Evolutionary conservation across 2,113 vertebrate genomes (phyloP), one percentile per base, ranked within the genome.

Genomic region (human): DNA sequence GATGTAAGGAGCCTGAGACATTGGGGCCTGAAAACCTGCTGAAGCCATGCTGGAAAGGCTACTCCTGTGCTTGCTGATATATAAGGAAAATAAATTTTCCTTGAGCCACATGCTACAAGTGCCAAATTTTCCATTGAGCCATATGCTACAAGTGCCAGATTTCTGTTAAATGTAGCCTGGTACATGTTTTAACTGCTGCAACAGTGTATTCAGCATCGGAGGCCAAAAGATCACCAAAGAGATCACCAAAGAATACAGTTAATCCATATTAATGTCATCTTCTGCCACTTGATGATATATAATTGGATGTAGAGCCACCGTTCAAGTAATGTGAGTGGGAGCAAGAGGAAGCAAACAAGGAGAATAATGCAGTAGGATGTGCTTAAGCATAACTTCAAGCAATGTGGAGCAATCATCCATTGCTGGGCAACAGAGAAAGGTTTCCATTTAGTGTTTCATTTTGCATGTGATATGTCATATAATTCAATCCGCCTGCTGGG

Each of bases 401-500:
- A 87, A 61, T 20, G 23, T 32, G 22, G 25, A 76, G 7, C 45
- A 40, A 90, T 78, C 48, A 66, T 6, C 82, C 82, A 89, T 66
- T 80, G 89, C 93, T 90, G 85, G 59, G 85, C 93, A 89, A 86
- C 90, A 83, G 73, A 97, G n/a, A 82, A 52, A 68, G 10, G 48
- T 72, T 93, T 80, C 92, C 89, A 38, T 75, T 89, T 18, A 93
- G 48, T 79, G 38, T 76, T 86, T 95, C 79, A 27, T 86, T 97
- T 89, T 95, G 79, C 84, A 92, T 95, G 87, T 30, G 79, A 96
- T 81, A 32, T 70, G 40, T n/a, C 25, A 52, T 70, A 89, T 81
- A 93, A 97, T 97, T 87, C 86, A 92, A 88, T 97, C 59, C 97
- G 50, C 35, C 76, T 43, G 32, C 45, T 89, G 55, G n/a, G 48